Conservation (phyloP, 2,797 vertebrate species). For the Pelodytes ibericus region DNA sequence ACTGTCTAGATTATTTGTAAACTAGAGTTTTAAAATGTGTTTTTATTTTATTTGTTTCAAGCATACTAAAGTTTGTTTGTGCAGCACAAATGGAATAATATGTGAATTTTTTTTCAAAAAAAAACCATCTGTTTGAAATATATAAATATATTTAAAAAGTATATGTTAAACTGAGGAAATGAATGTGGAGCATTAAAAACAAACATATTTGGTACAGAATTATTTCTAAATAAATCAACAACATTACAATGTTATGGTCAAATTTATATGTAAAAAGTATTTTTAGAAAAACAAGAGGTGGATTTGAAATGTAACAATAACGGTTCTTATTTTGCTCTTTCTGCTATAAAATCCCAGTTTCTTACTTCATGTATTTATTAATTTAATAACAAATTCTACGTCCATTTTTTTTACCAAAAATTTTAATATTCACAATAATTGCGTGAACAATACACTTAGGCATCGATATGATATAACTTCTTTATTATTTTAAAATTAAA, state of each 20-base stretch:
- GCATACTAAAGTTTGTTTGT: slow-evolving; percentile 31
- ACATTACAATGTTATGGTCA: no score
- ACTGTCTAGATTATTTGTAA: slow-evolving; percentile 15
- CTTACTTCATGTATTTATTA: not conserved
- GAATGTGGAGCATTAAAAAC: slow-evolving; percentile 31
- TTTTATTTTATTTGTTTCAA: slow-evolving; percentile 25
- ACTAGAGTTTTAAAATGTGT: slow-evolving; percentile 17
- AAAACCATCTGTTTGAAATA: slow-evolving; percentile 42
- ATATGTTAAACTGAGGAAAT: slow-evolving; percentile 36
- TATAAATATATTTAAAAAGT: slow-evolving; percentile 34
- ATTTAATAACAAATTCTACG: not conserved
- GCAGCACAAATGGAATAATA: slow-evolving; percentile 35
- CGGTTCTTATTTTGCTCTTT: slow-evolving; percentile 18
- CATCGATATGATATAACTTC: not conserved
- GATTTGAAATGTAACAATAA: no score
- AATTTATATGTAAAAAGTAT: no score
- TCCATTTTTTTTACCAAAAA: not conserved
- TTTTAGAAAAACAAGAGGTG: no score
- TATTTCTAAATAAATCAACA: no score
- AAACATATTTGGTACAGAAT: no score
- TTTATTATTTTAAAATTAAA: not conserved
- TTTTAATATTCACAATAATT: not conserved
- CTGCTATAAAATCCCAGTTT: slow-evolving; percentile 9
- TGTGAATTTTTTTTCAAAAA: no score
- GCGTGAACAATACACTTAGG: not conserved